Evolutionary conservation across 2,888 invertebrate genomes (phyloP).

Genomic region (Anagyrus pseudococci): DNA sequence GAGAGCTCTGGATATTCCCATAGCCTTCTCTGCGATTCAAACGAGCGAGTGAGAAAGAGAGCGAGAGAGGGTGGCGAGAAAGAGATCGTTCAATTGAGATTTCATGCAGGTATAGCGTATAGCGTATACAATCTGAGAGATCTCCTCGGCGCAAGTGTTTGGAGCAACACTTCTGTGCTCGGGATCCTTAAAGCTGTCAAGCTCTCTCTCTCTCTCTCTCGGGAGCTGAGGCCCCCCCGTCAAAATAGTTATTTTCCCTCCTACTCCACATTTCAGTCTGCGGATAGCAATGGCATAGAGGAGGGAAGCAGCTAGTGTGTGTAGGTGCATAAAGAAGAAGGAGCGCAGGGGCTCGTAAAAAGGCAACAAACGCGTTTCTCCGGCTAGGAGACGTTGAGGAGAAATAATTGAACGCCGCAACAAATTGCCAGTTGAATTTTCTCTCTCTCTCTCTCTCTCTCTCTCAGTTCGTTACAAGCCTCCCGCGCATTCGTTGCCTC

Average conservation of each 20-base stretch:
- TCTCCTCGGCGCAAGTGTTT: not conserved
- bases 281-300: too few relatives aligned
- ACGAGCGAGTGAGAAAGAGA: not conserved
- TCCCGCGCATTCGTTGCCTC: not conserved
- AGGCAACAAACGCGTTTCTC: not conserved
- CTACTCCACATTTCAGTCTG: not conserved
- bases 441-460: not conserved
- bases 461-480: not conserved
- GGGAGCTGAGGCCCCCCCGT: too few relatives aligned
- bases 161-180: not conserved
- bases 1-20: not conserved
- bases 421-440: slow-evolving; percentile 14
- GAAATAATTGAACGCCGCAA: slow-evolving; percentile 28
- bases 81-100: slow-evolving; percentile 23
- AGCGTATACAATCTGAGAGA: not conserved
- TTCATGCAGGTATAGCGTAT: not conserved
- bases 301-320: not conserved
- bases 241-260: slow-evolving; percentile 8
- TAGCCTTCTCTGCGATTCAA: too few relatives aligned
- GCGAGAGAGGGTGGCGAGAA: too few relatives aligned
- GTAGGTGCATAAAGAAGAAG: not conserved
- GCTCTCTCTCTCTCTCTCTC: not conserved
- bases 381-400: not conserved
- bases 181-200: not conserved
- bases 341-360: slow-evolving; percentile 3